These are phyloP conservation scores for Rhinoraja longicauda DNA, from an alignment of 2,797 vertebrate genomes.

Conservation along the genomic window DNA sequence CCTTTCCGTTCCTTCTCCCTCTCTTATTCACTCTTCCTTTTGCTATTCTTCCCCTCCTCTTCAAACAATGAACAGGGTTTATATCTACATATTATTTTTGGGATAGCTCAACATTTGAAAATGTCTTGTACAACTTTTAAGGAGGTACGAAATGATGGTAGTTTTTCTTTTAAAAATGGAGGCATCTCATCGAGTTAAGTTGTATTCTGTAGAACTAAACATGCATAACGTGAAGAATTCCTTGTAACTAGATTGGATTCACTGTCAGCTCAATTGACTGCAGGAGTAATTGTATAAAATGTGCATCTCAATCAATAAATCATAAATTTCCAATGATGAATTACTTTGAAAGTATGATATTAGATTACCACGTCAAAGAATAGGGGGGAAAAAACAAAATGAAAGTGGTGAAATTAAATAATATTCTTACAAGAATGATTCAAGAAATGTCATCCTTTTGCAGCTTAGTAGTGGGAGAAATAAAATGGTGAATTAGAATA, in stretches of 20 bases:
- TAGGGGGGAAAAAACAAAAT: no score
- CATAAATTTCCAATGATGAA: no score
- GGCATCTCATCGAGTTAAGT: not conserved
- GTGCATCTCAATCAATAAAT: not conserved
- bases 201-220: not conserved
- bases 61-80: not conserved
- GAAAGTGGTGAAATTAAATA: no score
- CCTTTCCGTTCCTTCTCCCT: not conserved
- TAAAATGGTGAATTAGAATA: no score
- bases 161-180: not conserved
- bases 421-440: no score
- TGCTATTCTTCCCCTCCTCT: not conserved
- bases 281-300: not conserved
- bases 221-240: not conserved
- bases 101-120: not conserved
- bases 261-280: not conserved
- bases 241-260: not conserved
- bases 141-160: not conserved
- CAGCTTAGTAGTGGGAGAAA: no score
- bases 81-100: not conserved
- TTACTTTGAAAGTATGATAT: no score
- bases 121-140: not conserved
- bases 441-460: no score
- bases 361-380: no score
- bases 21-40: not conserved